These are phyloP conservation scores for Bagarius yarrelli DNA, from an alignment of 2,113 vertebrate species.

Conservation along the genomic window DNA sequence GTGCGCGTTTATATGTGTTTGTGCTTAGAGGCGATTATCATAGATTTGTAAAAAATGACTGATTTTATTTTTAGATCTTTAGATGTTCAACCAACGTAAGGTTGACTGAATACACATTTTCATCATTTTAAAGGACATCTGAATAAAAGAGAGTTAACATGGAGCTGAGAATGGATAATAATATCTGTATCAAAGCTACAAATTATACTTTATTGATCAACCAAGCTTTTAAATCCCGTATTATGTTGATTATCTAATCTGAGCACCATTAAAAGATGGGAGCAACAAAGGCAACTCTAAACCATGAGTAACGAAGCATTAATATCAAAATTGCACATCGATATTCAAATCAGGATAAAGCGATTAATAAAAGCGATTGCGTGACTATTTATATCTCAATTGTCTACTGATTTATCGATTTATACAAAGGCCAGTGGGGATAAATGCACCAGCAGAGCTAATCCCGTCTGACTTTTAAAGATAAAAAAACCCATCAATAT, in stretches of 20 bases:
- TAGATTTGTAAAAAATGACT: neutral
- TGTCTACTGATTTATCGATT: neutral
- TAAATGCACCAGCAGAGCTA: neutral
- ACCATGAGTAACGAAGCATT: neutral
- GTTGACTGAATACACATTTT: neutral
- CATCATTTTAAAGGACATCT: neutral
- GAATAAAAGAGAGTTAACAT: neutral
- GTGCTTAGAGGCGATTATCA: neutral
- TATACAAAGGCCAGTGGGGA: neutral
- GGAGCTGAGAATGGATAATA: neutral
- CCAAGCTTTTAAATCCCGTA: neutral
- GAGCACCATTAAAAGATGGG: neutral
- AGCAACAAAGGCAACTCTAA: neutral
- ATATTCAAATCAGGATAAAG: constrained; percentile 10
- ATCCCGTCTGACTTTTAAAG: neutral
- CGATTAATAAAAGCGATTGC: neutral
- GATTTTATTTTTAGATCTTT: neutral
- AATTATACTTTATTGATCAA: neutral
- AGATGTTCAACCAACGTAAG: neutral
- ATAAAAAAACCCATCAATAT: neutral
- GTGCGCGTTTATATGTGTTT: constrained; percentile 8
- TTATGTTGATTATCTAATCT: constrained; percentile 33
- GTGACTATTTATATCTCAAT: neutral
- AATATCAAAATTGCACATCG: neutral
- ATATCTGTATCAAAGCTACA: neutral